Evolutionary conservation across 2,113 vertebrate genomes (phyloP).

Genomic region (Macaca nemestrina): DNA sequence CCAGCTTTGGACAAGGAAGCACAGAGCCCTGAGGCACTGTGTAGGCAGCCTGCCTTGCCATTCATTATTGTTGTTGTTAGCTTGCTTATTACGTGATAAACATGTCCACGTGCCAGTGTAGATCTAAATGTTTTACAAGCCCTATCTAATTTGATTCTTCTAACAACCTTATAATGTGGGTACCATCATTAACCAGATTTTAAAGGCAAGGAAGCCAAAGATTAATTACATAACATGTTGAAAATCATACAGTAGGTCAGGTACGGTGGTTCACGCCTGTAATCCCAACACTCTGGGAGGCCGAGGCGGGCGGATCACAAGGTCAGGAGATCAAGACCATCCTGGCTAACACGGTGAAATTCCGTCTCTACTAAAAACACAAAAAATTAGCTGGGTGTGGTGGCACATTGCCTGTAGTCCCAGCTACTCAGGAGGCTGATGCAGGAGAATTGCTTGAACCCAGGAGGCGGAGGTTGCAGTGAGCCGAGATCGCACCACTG

Average conservation of each 20-base stretch:
- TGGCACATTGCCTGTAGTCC: too few relatives aligned
- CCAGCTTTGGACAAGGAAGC: neutral
- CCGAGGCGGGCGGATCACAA: too few relatives aligned
- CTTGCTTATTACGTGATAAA: slow-evolving; percentile 52
- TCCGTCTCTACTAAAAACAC: too few relatives aligned
- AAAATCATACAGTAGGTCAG: neutral
- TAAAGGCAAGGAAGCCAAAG: slow-evolving; percentile 18
- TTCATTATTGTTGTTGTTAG: neutral
- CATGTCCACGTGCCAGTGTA: neutral
- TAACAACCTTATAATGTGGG: neutral
- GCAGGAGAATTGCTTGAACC: too few relatives aligned
- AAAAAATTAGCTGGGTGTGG: too few relatives aligned
- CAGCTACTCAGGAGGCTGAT: too few relatives aligned
- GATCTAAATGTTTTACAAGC: slow-evolving; percentile 53
- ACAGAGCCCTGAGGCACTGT: neutral
- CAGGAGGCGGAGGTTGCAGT: too few relatives aligned
- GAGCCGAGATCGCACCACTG: fast-evolving
- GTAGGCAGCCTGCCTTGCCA: neutral
- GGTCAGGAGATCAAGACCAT: too few relatives aligned
- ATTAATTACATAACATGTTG: neutral
- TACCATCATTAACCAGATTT: slow-evolving; percentile 21
- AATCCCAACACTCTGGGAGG: too few relatives aligned
- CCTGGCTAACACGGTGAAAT: too few relatives aligned
- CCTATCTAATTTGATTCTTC: slow-evolving; percentile 58
- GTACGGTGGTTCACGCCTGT: too few relatives aligned